Conservation (phyloP, 2,797 vertebrate species). For the Anas flavirostris region DNA sequence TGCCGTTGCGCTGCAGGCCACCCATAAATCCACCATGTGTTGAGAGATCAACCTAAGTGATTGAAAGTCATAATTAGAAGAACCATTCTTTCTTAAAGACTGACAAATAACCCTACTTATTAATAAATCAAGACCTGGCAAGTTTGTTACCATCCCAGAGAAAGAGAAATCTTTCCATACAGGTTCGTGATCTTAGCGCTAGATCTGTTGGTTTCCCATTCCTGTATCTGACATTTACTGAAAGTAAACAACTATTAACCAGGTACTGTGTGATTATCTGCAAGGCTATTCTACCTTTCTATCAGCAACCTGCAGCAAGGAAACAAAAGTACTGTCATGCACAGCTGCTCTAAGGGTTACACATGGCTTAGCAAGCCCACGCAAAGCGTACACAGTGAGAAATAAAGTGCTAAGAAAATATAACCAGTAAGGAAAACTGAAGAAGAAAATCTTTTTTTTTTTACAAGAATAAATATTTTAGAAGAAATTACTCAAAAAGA, state of each 20-base stretch:
- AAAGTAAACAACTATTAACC: not conserved
- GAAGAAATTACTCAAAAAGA: not conserved
- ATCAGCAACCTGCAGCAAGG: not conserved
- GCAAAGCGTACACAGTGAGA: not conserved
- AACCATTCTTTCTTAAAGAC: not conserved
- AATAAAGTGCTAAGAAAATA: not conserved
- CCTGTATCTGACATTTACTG: not conserved
- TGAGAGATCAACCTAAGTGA: slow-evolving; percentile 90
- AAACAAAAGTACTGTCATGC: not conserved
- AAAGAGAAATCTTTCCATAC: not conserved
- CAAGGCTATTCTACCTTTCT: not conserved
- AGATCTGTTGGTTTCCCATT: not conserved
- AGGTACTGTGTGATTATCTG: not conserved
- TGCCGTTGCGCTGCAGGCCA: slow-evolving; percentile 96
- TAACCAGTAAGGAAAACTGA: not conserved
- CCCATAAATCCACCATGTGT: slow-evolving; percentile 99
- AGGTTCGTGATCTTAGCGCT: rapidly evolving
- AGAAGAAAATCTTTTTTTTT: not conserved
- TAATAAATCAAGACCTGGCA: not conserved
- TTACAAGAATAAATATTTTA: not conserved
- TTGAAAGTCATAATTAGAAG: not conserved
- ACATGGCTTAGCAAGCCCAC: not conserved
- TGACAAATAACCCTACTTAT: too few species aligned
- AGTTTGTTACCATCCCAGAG: not conserved
- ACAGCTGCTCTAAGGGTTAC: not conserved